Base-by-base conservation (phyloP, 2,113 vertebrate species). In the Labeo rohita region DNA sequence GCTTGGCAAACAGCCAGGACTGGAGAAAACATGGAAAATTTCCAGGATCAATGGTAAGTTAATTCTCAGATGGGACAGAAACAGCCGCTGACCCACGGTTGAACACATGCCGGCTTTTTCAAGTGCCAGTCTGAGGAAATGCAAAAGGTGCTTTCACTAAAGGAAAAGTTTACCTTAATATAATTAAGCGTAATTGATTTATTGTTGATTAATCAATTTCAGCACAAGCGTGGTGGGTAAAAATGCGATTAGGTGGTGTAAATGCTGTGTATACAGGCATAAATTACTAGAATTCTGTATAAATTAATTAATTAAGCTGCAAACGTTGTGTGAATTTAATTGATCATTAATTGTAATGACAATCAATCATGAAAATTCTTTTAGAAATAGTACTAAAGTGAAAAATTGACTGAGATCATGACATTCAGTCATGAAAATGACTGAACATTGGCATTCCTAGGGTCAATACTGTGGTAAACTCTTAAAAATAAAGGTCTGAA, bases 21-120 rank as follows among this genome's bases (percentile, higher is more conserved):
- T 97, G 6, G 98, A 99, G 74, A 98, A 98, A 92, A 94, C 96
- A 87, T 99, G 98, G 98, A 98, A 95, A 85, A 95, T 99, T 87
- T 96, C 95, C 89, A 97, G 94, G 89, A 92, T 99, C 86, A 99
- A 99, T 93, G 96, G 98, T 99, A 93, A 98, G 97, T 96, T 16
- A 18, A 39, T 82, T 50, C 79, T 83, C 45, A n/a, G 21, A 66
- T 78, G 16, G 65, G 36, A 84, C 21, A 18, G 68, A n/a, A 59
- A 73, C 50, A 56, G 49, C 16, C 81, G 43, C 47, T 36, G 9
- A 10, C 59, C 7, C 79, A 39, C 4, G 23, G 13, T 39, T 72
- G 54, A 21, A 70, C 65, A 52, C 21, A 13, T 23, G 36, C 68
- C 1, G 8, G 56, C 77, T 11, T 61, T 61, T 80, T 61, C 52